A percentile compares a stretch with the other conserved stretches of the same genome.
Evolutionary conservation across 2,888 invertebrate genomes (phyloP).

Genomic region (Scaptomyza caliginosa): DNA sequence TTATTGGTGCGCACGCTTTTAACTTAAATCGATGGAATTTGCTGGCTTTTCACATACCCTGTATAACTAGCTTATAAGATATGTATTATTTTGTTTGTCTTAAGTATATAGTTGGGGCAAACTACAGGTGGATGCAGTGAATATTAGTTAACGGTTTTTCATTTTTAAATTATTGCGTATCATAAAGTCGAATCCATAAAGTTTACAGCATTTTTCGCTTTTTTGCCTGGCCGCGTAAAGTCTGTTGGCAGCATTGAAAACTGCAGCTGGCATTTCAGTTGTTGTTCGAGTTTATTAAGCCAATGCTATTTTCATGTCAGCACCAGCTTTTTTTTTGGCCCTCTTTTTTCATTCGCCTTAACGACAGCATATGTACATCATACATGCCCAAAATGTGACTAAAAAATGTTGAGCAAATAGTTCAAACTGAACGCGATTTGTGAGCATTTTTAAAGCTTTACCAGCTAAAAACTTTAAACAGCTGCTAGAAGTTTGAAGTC

Average conservation of each 20-base stretch:
- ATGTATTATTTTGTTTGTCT: too few species aligned
- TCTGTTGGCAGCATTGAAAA: constrained; percentile 31
- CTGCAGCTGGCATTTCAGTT: constrained; percentile 43
- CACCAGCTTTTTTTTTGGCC: constrained; percentile 12
- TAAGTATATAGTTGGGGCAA: too few species aligned
- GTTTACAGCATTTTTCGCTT: background rate
- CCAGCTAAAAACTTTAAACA: background rate
- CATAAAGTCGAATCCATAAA: background rate
- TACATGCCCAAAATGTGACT: background rate
- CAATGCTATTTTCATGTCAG: constrained; percentile 66
- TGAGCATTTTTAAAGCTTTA: background rate
- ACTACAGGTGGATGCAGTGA: too few species aligned
- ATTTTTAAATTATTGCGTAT: constrained; percentile 2
- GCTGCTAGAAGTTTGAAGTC: background rate
- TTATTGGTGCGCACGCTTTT: constrained; percentile 33
- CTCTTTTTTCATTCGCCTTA: constrained; percentile 17
- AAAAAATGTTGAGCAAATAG: constrained; percentile 22
- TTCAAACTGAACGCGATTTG: constrained; percentile 5
- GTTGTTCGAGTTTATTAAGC: constrained; percentile 55
- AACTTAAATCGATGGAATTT: constrained; percentile 27
- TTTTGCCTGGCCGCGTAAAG: constrained; percentile 15
- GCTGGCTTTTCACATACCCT: constrained; percentile 28
- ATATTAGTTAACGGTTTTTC: too few species aligned
- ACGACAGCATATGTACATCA: constrained; percentile 18
- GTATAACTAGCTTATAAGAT: too few species aligned